phyloP scores from a whole-genome alignment of 2,113 vertebrate genomes.

The Pelecanoides urinatrix region DNA sequence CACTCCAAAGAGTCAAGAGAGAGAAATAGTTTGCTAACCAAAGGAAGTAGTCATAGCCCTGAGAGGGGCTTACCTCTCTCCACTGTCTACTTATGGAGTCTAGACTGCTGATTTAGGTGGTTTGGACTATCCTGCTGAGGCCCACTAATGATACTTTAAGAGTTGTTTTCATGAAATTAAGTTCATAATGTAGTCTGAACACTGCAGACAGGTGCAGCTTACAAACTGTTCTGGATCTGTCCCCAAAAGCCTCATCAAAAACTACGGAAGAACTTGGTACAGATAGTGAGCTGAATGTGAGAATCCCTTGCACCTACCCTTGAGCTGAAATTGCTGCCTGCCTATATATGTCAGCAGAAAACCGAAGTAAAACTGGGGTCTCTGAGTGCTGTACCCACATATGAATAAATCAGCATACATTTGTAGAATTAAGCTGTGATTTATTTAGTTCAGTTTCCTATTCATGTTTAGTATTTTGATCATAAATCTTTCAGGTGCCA shows the following conservation, averaged over 20 bases:
- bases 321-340: not conserved
- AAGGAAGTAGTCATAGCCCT: not conserved
- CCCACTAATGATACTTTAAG: not conserved
- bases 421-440: not conserved
- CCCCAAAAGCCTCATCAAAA: conserved; percentile 16
- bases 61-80: not conserved
- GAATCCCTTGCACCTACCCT: not conserved
- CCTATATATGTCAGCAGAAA: not conserved
- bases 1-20: not conserved
- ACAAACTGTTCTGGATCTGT: not conserved
- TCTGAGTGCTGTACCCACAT: not conserved
- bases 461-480: conserved; percentile 40
- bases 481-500: conserved; percentile 33
- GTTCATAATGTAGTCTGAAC: not conserved
- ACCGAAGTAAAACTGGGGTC: not conserved
- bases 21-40: not conserved
- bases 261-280: not conserved
- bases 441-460: conserved; percentile 35
- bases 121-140: conserved; percentile 11
- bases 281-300: not conserved
- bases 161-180: not conserved
- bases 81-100: not conserved
- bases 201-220: not conserved
- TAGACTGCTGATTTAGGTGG: conserved; percentile 36
- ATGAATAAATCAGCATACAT: not conserved